Evolutionary conservation across 2,797 vertebrate species (phyloP), one percentile per base, ranked within the genome.

Genomic region (Rallus crepitans): DNA sequence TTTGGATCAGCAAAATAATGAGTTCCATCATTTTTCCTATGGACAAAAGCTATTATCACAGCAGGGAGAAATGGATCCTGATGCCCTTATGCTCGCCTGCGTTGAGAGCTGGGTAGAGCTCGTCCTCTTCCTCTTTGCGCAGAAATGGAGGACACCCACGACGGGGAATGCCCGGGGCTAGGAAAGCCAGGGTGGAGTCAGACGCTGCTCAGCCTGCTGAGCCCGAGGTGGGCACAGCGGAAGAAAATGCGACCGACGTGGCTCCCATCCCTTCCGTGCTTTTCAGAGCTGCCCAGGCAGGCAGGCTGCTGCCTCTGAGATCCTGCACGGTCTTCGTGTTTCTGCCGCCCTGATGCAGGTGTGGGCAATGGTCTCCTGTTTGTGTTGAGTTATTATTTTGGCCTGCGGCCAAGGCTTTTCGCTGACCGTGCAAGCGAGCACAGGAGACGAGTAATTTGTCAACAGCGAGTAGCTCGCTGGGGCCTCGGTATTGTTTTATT

Each of bases 161-260:
- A 59, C 18, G 27, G 27, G 37, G 23, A 90, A 40, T 56, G 40
- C 80, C 12, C 0, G 3, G 39, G 40, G 59, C 48, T 80, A 11
- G 15, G 71, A 60, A 92, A 63, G 23, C 31, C 0, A 0, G 55
- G 56, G 31, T 60, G 37, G 52, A 45, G 19, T 40, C 3, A 2
- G 35, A 35, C 1, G 15, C n/a, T 20, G 20, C 69, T 86, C 12
- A 30, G 61, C 5, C 1, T 9, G 17, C 35, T 53, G 56, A 90
- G 60, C 48, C 63, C 0, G 0, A 52, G 33, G 17, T n/a, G 50
- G 56, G 45, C 48, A 70, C 1, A 2, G 42, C 0, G 1, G 64
- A n/a, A 84, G 65, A 68, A 94, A 90, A 28, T 1, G 2, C 0
- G 0, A 31, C 0, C 0, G 0, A 31, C 0, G 2, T 3, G 4